Percentiles rank a stretch among this genome's conserved stretches.
Evolutionary conservation across 2,113 vertebrate species (phyloP).

Genomic region (Gymnogyps californianus): DNA sequence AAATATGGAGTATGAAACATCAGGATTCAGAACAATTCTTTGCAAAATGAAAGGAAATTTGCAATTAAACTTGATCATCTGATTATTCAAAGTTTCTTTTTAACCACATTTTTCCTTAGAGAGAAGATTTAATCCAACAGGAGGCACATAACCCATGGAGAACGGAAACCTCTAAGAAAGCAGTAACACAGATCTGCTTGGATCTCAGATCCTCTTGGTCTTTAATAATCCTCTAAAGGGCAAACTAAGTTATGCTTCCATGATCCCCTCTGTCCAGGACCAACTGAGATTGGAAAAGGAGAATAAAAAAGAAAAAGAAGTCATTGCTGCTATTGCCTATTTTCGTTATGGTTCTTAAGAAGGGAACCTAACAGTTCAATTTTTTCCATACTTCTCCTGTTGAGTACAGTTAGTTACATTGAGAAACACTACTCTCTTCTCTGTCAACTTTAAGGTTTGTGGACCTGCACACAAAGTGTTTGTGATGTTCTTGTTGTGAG

Average conservation of each 20-base stretch:
- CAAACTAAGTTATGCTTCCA: background rate
- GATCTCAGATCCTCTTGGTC: background rate
- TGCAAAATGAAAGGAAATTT: background rate
- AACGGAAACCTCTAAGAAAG: background rate
- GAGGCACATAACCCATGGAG: background rate
- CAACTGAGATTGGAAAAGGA: background rate
- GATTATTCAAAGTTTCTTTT: background rate
- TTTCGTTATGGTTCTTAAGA: background rate
- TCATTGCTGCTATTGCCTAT: background rate
- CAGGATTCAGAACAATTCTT: background rate
- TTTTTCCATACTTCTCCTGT: background rate
- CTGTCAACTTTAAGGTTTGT: background rate
- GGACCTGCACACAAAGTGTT: background rate
- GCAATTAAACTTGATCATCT: background rate
- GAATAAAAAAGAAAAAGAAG: background rate
- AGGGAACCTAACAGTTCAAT: background rate
- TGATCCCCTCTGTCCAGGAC: background rate
- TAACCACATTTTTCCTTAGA: background rate
- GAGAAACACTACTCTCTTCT: background rate
- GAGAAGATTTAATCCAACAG: background rate
- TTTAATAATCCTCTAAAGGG: background rate
- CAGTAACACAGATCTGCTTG: background rate
- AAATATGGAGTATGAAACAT: background rate
- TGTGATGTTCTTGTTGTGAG: background rate
- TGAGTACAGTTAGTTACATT: background rate